phyloP scores from a whole-genome alignment of 2,113 vertebrate genomes.

The Pluvianellus socialis region DNA sequence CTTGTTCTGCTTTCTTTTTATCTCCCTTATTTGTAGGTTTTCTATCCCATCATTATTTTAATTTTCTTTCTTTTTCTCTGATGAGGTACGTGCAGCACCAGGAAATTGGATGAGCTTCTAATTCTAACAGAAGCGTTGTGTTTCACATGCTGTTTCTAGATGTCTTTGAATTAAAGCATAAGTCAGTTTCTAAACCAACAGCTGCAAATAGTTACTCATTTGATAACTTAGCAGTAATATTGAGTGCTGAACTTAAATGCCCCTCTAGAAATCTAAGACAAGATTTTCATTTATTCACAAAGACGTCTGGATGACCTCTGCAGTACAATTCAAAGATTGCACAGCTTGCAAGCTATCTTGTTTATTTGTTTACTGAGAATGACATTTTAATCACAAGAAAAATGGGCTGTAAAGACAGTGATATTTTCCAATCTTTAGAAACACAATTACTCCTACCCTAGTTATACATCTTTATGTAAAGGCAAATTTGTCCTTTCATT shows the following conservation, averaged over 20 bases:
- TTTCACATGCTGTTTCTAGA: background rate
- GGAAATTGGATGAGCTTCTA: background rate
- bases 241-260: background rate
- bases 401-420: background rate
- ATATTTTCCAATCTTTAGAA: slow-evolving; percentile 16
- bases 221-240: background rate
- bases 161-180: background rate
- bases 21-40: background rate
- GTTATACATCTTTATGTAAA: background rate
- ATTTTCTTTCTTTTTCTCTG: background rate
- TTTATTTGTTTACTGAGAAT: slow-evolving; percentile 40
- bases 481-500: background rate
- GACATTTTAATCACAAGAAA: slow-evolving; percentile 46
- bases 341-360: background rate
- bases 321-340: background rate
- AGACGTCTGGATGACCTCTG: background rate
- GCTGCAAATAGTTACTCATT: background rate
- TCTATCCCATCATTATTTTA: background rate
- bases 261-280: slow-evolving; percentile 8
- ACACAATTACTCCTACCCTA: background rate
- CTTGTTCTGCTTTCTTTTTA: slow-evolving; percentile 13
- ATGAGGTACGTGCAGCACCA: background rate
- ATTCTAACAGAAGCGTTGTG: background rate
- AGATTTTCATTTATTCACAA: slow-evolving; percentile 20
- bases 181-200: background rate